Evolutionary conservation across 2,797 vertebrate genomes (phyloP).

Genomic region (Morus bassanus): DNA sequence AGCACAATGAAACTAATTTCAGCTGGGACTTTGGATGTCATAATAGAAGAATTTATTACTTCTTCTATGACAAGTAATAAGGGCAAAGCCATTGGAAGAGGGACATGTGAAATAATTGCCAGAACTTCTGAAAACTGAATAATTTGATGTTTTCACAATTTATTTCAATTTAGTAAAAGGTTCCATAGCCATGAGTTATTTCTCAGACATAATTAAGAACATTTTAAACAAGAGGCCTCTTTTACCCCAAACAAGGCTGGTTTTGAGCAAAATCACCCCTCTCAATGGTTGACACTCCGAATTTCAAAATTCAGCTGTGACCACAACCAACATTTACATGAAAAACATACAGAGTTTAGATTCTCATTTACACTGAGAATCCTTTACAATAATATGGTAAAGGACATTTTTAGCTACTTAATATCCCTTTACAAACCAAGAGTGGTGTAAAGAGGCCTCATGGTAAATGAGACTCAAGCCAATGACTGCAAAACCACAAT

Average conservation of each 20-base stretch:
- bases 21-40: constrained; percentile 52
- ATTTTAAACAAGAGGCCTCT: constrained; percentile 55
- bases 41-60: constrained; percentile 60
- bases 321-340: constrained; percentile 28
- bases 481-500: constrained; percentile 59
- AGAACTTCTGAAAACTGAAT: constrained; percentile 65
- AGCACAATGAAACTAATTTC: constrained; percentile 63
- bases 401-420: constrained; percentile 54
- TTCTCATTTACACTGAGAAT: constrained; percentile 31
- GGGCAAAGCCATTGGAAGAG: constrained; percentile 51
- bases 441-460: constrained; percentile 50
- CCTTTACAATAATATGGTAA: constrained; percentile 45
- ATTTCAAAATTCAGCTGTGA: constrained; percentile 40
- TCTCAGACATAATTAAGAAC: constrained; percentile 60
- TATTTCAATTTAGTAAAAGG: constrained; percentile 64
- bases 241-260: constrained; percentile 41
- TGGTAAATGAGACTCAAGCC: constrained; percentile 49
- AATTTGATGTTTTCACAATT: constrained; percentile 65
- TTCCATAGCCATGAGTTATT: constrained; percentile 61
- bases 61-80: constrained; percentile 62
- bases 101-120: constrained; percentile 54
- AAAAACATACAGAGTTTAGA: constrained; percentile 36
- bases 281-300: constrained; percentile 30
- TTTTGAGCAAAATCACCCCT: constrained; percentile 41
- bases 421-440: constrained; percentile 42